Percentiles rank a stretch among this genome's conserved stretches.
phyloP scores from a whole-genome alignment of 2,113 vertebrate genomes.

The Lethenteron reissneri region DNA sequence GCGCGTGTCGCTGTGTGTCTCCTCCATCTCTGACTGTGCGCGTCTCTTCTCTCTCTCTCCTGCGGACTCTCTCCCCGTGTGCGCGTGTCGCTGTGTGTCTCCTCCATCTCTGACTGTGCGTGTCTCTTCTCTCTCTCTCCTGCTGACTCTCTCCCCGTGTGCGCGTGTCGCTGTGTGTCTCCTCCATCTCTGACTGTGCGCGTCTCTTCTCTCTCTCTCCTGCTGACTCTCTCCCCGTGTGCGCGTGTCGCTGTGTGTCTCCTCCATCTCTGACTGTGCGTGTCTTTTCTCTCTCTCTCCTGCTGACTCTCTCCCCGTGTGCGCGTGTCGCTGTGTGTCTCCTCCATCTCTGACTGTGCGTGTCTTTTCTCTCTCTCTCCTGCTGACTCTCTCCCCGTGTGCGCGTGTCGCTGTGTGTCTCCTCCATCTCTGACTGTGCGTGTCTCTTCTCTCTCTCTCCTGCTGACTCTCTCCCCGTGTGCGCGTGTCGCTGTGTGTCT shows the following conservation, averaged over 20 bases:
- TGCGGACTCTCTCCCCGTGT: too few species aligned
- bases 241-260: slow-evolving; percentile 8
- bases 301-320: too few species aligned
- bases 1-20: slow-evolving; percentile 8
- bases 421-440: neutral
- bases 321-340: slow-evolving; percentile 8
- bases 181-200: neutral
- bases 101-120: neutral
- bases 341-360: neutral
- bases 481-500: slow-evolving; percentile 8
- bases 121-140: too few species aligned
- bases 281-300: too few species aligned
- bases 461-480: neutral
- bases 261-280: neutral
- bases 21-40: neutral
- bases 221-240: too few species aligned
- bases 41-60: too few species aligned
- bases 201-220: too few species aligned
- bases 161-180: slow-evolving; percentile 8
- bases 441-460: slow-evolving; percentile 8
- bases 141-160: too few species aligned
- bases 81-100: slow-evolving; percentile 8
- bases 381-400: too few species aligned
- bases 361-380: too few species aligned
- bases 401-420: slow-evolving; percentile 8